Evolutionary conservation across 2,797 vertebrate species (phyloP).

Genomic region (Limosa lapponica): DNA sequence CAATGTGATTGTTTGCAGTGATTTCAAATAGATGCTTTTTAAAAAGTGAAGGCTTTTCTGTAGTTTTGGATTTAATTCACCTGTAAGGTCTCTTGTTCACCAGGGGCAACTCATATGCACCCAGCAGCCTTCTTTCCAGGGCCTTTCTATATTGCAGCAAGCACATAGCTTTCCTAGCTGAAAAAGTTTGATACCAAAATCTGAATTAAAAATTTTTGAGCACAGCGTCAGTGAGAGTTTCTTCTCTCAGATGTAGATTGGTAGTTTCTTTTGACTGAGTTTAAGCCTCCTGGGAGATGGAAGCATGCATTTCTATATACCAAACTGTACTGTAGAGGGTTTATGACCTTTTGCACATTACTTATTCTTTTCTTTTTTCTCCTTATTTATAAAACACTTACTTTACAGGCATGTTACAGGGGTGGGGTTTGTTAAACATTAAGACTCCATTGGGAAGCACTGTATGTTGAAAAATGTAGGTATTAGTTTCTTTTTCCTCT

Average conservation of each 20-base stretch:
- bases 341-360: background rate
- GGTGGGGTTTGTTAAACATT: background rate
- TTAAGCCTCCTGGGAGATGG: background rate
- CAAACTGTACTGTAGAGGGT: accelerated
- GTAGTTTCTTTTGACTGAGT: background rate
- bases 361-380: background rate
- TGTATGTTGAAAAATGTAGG: accelerated
- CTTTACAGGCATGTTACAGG: background rate
- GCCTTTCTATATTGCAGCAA: background rate
- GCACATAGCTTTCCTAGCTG: background rate
- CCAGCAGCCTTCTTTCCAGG: background rate
- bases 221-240: background rate
- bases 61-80: background rate
- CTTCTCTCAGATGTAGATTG: background rate
- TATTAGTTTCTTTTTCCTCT: background rate
- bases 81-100: background rate
- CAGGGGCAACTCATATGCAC: background rate
- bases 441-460: background rate
- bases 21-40: background rate
- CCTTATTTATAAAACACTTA: background rate
- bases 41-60: background rate
- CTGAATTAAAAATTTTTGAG: background rate
- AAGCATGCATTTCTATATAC: background rate
- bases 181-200: background rate
- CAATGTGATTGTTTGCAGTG: background rate